These are phyloP conservation scores for Crotalus tigris DNA, from an alignment of 2,113 vertebrate genomes.

Conservation along the genomic window DNA sequence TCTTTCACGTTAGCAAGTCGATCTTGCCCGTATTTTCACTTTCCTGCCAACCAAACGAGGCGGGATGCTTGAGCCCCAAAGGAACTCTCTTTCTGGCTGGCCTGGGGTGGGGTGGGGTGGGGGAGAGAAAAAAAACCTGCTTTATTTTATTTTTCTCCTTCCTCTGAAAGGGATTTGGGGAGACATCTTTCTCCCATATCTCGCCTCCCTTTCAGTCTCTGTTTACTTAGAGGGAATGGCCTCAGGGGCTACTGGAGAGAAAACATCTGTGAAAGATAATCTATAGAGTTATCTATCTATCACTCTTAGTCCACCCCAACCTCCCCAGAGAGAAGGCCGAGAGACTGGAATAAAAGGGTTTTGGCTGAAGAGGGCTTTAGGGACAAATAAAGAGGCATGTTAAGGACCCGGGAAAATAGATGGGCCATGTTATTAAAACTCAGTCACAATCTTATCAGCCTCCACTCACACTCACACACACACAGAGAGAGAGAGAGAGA, in stretches of 20 bases:
- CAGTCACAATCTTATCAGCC: conserved; percentile 87
- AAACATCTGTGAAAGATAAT: conserved; percentile 86
- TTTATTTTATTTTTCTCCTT: neutral
- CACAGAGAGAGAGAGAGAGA: too few species aligned
- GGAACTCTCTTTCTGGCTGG: neutral
- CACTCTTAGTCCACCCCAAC: conserved; percentile 70
- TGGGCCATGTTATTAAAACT: conserved; percentile 82
- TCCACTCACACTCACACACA: conserved; percentile 52
- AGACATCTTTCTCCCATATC: conserved; percentile 54
- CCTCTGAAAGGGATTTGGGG: conserved; percentile 57
- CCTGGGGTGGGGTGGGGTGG: neutral
- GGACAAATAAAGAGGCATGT: conserved; percentile 82
- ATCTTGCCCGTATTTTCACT: neutral
- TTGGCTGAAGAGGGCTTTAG: conserved; percentile 79
- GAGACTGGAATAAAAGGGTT: conserved; percentile 81
- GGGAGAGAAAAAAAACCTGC: neutral
- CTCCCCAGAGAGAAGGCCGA: conserved; percentile 76
- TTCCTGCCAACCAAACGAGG: conserved; percentile 51
- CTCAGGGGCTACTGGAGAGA: conserved; percentile 73
- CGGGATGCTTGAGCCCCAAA: neutral
- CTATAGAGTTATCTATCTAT: conserved; percentile 83
- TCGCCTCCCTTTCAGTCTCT: conserved; percentile 69
- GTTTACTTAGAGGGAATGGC: conserved; percentile 84
- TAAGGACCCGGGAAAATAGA: conserved; percentile 78
- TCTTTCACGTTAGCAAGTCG: neutral